Evolutionary conservation across 30 jellyfish, hydroid and myxozoan genomes (phyloP).

Genomic region (Aurelia sp.): DNA sequence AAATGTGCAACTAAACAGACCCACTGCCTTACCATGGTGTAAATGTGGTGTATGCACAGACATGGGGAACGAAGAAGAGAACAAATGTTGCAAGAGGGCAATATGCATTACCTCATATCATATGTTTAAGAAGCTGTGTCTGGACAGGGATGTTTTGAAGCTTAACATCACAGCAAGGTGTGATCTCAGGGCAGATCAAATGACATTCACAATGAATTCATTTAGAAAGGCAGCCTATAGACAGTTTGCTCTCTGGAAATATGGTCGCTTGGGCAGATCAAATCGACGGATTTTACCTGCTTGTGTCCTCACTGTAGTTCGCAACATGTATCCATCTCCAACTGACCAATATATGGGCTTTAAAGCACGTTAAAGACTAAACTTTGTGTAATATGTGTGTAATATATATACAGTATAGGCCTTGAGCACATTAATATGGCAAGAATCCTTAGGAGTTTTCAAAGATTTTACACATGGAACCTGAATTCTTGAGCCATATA

Average conservation of each 20-base stretch:
- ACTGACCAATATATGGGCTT: neutral
- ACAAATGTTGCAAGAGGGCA: neutral
- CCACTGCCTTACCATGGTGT: conserved; percentile 19
- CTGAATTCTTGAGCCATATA: no score
- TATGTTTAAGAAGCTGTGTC: neutral
- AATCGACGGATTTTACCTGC: neutral
- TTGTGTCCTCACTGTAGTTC: no score
- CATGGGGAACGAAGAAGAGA: neutral
- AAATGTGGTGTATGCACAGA: no score
- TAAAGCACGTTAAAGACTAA: no score
- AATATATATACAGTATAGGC: no score
- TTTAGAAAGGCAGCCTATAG: neutral
- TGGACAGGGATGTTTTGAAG: neutral
- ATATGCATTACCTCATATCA: neutral
- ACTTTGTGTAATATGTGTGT: no score
- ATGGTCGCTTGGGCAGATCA: no score
- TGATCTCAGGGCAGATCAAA: neutral
- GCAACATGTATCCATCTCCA: neutral
- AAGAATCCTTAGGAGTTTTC: no score
- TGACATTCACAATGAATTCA: neutral
- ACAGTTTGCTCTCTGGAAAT: no score
- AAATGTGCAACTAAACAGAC: neutral
- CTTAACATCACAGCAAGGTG: neutral
- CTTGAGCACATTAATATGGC: no score
- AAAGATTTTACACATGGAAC: neutral